These are phyloP conservation scores for Pygocentrus nattereri DNA, from an alignment of 2,797 vertebrate genomes.

Conservation along the genomic window DNA sequence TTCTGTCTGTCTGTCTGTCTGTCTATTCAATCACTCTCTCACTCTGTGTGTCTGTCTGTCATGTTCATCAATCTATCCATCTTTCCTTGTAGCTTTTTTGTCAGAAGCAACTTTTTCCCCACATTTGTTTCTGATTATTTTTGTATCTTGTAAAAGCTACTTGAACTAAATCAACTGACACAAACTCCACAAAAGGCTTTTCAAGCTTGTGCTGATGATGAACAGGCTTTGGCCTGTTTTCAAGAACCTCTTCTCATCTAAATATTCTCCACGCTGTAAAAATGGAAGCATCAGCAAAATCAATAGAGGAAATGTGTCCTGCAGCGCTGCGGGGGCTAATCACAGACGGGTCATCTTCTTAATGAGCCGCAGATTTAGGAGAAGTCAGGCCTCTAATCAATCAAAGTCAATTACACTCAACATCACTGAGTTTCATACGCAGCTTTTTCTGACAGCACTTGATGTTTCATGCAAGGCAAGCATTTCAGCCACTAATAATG, in stretches of 20 bases:
- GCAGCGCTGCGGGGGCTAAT: slow-evolving; percentile 6
- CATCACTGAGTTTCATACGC: slow-evolving; percentile 13
- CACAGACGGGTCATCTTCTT: slow-evolving; percentile 2
- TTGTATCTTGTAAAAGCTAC: neutral
- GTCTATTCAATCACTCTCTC: no score
- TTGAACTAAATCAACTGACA: neutral
- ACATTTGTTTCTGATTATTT: neutral
- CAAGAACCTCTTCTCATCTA: slow-evolving; percentile 6
- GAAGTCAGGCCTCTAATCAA: slow-evolving; percentile 38
- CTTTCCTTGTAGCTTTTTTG: no score
- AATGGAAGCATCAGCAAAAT: slow-evolving; percentile 37
- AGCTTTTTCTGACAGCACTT: slow-evolving; percentile 35
- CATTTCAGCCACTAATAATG: slow-evolving; percentile 16
- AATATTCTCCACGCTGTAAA: slow-evolving; percentile 2
- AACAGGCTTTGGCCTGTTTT: neutral
- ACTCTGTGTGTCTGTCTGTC: no score
- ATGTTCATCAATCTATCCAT: no score
- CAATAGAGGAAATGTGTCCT: slow-evolving; percentile 44
- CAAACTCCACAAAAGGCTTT: neutral
- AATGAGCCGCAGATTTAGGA: slow-evolving; percentile 33
- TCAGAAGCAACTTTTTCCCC: neutral
- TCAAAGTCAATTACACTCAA: slow-evolving; percentile 40
- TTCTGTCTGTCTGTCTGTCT: no score
- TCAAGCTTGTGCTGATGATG: neutral
- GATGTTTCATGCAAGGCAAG: slow-evolving; percentile 32